Conservation (phyloP, 2,113 vertebrate genomes). For the Alethe diademata region DNA sequence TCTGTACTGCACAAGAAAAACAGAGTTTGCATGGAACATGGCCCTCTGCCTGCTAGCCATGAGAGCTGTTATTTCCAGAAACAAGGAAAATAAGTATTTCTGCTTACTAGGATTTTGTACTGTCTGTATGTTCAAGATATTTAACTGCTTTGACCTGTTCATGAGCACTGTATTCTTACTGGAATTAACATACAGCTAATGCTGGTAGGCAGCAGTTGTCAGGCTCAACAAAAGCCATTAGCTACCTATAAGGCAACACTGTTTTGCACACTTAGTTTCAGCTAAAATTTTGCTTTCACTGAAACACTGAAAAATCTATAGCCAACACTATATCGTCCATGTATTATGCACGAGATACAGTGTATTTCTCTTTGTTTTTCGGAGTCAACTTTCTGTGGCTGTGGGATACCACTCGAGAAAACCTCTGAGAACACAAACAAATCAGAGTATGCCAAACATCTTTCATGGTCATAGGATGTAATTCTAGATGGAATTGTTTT, state of each 20-base stretch:
- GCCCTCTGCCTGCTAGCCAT: neutral
- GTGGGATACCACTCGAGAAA: neutral
- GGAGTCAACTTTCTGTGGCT: neutral
- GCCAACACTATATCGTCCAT: neutral
- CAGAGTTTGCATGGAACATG: neutral
- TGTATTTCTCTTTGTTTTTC: neutral
- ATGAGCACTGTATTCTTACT: neutral
- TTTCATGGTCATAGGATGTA: neutral
- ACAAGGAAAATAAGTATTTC: neutral
- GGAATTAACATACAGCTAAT: neutral
- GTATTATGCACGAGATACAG: neutral
- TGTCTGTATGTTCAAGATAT: neutral
- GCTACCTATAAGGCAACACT: neutral
- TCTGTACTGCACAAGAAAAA: neutral
- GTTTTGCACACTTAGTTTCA: neutral
- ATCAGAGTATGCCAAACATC: neutral
- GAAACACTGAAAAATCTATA: neutral
- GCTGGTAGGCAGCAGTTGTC: neutral
- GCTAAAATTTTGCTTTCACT: conserved; percentile 6
- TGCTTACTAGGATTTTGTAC: neutral
- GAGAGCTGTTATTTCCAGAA: neutral
- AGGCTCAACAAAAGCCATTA: neutral
- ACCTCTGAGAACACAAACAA: neutral
- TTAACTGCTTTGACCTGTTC: neutral
- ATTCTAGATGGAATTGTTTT: conserved; percentile 7